Evolutionary conservation across 2,888 invertebrate species (phyloP).

Genomic region (Elaeidobius kamerunicus): DNA sequence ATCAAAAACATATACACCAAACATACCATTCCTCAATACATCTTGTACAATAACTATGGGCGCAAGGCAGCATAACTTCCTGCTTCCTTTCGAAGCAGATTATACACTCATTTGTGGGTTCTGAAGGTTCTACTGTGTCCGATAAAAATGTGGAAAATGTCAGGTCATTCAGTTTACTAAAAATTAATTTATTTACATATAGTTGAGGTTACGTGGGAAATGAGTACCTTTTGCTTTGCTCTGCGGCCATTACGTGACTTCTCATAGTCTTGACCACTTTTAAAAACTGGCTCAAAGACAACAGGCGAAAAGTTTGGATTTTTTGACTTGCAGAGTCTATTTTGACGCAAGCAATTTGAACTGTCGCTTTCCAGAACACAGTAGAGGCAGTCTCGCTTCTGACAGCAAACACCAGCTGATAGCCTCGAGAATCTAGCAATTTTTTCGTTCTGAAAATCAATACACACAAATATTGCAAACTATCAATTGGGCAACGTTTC

Average conservation of each 20-base stretch:
- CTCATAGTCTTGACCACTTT: conserved; percentile 58
- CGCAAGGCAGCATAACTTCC: conserved; percentile 65
- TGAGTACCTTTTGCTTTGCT: conserved; percentile 41
- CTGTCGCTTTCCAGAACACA: conserved; percentile 66
- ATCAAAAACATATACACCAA: background rate
- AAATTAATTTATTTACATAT: background rate
- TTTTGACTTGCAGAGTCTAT: conserved; percentile 53
- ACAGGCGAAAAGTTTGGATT: conserved; percentile 57
- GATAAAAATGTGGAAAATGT: conserved; percentile 47
- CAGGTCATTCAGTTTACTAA: conserved; percentile 32
- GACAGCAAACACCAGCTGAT: conserved; percentile 62
- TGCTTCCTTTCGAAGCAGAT: conserved; percentile 70
- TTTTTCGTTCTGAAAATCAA: conserved; percentile 54
- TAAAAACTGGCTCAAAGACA: conserved; percentile 63
- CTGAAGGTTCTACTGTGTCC: conserved; percentile 37
- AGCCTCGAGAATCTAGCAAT: conserved; percentile 59
- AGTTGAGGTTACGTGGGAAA: conserved; percentile 5
- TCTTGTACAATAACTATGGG: conserved; percentile 66
- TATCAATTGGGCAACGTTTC: background rate
- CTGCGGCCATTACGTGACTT: conserved; percentile 48
- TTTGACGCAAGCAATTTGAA: conserved; percentile 63
- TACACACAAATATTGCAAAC: background rate
- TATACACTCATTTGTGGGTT: conserved; percentile 56
- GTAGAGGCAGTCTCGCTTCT: conserved; percentile 63
- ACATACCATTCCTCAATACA: conserved; percentile 70